Percentiles rank a stretch among this genome's conserved stretches.
phyloP scores from a whole-genome alignment of 1,140 invertebrate genomes.

The Coelopa frigida region DNA sequence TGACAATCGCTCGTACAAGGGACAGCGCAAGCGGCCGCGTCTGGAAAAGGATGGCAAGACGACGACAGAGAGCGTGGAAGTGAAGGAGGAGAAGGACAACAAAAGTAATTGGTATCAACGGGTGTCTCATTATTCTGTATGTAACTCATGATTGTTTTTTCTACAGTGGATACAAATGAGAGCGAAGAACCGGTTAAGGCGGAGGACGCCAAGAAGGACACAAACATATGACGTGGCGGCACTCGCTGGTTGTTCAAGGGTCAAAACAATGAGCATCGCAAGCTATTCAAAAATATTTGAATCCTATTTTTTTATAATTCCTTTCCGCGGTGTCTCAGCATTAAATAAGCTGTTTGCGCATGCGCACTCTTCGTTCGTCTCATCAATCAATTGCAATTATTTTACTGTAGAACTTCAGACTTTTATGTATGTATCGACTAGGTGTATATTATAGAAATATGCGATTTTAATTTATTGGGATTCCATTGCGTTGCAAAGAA shows the following conservation, averaged over 20 bases:
- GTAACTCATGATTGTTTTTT: background rate
- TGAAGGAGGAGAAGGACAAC: conserved; percentile 50
- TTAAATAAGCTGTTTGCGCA: too few relatives aligned
- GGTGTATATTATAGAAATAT: too few relatives aligned
- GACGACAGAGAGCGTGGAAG: conserved; percentile 49
- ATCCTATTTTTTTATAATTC: too few relatives aligned
- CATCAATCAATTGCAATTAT: too few relatives aligned
- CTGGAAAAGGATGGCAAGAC: conserved; percentile 68
- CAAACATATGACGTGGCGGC: conserved; percentile 44
- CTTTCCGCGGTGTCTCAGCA: too few relatives aligned
- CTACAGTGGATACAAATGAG: conserved; percentile 32
- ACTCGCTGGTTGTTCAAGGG: conserved; percentile 45
- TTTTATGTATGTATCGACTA: too few relatives aligned
- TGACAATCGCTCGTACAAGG: conserved; percentile 74
- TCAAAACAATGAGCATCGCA: conserved; percentile 42
- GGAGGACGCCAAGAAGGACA: conserved; percentile 39
- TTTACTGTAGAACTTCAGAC: too few relatives aligned
- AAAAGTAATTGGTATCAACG: conserved; percentile 30
- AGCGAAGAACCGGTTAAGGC: conserved; percentile 31
- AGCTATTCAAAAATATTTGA: too few relatives aligned
- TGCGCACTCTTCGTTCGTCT: too few relatives aligned
- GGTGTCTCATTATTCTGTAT: conserved; percentile 18
- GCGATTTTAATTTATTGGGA: too few relatives aligned
- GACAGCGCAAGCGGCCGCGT: conserved; percentile 65
- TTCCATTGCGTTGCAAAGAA: too few relatives aligned